Conservation (phyloP, 2,113 vertebrate genomes). For the Bucco capensis region DNA sequence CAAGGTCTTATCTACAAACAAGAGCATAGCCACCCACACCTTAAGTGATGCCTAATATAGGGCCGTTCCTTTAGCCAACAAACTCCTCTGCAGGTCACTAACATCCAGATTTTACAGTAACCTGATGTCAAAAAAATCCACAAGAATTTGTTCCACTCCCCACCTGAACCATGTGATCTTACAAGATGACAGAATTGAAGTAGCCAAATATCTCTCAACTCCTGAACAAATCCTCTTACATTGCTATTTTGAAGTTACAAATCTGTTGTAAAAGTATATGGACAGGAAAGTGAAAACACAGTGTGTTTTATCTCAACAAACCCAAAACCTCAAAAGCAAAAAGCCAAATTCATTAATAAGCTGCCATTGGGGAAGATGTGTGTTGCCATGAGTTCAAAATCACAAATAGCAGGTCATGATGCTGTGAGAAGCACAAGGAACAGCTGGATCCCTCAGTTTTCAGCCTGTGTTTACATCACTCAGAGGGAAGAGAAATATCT, state of each 20-base stretch:
- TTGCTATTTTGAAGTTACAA: not conserved
- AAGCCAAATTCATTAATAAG: not conserved
- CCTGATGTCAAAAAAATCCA: not conserved
- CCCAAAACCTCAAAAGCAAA: not conserved
- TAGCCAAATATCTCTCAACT: not conserved
- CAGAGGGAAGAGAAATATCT: not conserved
- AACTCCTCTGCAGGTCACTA: not conserved
- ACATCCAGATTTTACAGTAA: not conserved
- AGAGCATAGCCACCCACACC: not conserved
- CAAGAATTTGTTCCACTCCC: not conserved
- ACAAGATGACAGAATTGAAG: not conserved
- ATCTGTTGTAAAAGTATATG: not conserved
- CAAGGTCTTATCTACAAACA: not conserved
- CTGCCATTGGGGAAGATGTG: not conserved
- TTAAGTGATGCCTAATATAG: not conserved
- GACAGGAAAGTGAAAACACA: not conserved
- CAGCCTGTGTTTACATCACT: not conserved
- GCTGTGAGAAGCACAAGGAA: not conserved
- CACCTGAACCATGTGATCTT: not conserved
- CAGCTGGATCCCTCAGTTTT: not conserved
- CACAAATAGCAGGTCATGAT: not conserved
- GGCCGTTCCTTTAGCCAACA: not conserved
- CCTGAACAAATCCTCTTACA: not conserved
- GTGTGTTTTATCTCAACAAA: not conserved
- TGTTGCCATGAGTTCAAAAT: not conserved